A percentile compares a stretch with the other conserved stretches of the same genome.
These are phyloP conservation scores for Podilymbus podiceps DNA, from an alignment of 2,113 vertebrate genomes.

Conservation along the genomic window DNA sequence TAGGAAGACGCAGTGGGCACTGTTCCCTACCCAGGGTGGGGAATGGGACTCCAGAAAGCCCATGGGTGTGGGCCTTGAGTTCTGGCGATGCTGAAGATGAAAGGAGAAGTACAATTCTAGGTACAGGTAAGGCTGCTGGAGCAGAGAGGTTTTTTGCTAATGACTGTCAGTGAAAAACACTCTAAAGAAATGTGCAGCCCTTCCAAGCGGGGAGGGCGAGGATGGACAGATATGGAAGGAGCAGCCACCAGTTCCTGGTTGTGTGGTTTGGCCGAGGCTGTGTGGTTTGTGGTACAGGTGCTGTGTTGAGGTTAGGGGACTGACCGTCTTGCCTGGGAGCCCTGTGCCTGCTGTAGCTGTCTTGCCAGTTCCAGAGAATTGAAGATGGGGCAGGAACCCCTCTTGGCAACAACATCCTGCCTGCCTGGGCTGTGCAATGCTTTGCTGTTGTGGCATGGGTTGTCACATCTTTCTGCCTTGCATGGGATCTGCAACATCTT, in stretches of 20 bases:
- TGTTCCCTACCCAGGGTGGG: not conserved
- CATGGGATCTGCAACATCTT: not conserved
- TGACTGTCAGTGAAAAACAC: not conserved
- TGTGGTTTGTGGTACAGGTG: accelerated
- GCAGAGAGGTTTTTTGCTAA: not conserved
- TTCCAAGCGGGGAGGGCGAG: accelerated
- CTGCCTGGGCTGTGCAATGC: accelerated
- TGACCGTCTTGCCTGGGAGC: accelerated
- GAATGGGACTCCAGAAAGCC: not conserved
- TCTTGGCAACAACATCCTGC: not conserved
- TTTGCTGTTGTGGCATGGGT: not conserved
- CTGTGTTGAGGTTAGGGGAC: not conserved
- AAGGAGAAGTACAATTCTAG: not conserved
- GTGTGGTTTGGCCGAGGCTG: not conserved
- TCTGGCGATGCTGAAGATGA: not conserved
- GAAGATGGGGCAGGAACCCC: not conserved
- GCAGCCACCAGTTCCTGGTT: not conserved
- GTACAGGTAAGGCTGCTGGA: not conserved
- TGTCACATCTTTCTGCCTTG: not conserved
- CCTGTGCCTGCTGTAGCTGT: not conserved
- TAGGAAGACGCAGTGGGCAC: not conserved
- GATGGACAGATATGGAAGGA: not conserved
- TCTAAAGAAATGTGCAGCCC: not conserved
- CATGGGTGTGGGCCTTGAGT: not conserved
- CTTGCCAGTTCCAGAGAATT: not conserved